phyloP scores from a whole-genome alignment of 2,888 invertebrate species.

The Alitta virens region DNA sequence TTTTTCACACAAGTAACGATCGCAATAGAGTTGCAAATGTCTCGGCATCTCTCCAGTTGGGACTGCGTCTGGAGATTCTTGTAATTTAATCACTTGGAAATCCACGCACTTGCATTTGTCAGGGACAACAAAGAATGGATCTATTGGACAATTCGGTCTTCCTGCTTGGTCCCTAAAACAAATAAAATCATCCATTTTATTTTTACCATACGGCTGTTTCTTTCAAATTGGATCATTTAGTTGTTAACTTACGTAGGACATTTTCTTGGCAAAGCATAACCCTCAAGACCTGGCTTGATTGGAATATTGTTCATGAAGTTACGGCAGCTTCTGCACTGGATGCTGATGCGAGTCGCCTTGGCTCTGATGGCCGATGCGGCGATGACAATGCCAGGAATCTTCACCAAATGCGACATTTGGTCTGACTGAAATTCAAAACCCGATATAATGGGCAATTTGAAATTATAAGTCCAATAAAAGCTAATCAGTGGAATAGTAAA shows the following conservation, averaged over 20 bases:
- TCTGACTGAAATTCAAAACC: conserved; percentile 74
- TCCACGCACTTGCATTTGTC: conserved; percentile 97
- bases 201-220: no score
- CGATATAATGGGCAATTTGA: no score
- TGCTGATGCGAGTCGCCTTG: conserved; percentile 91
- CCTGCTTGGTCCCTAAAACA: conserved; percentile 82
- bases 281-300: conserved; percentile 93
- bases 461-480: no score
- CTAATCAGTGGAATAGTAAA: no score
- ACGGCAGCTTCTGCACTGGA: conserved; percentile 92
- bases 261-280: conserved; percentile 89
- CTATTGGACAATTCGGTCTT: conserved; percentile 87
- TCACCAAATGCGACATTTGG: conserved; percentile 86
- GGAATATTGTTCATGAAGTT: conserved; percentile 84
- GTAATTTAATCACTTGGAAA: conserved; percentile 95
- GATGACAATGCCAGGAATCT: conserved; percentile 93
- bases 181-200: no score
- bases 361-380: conserved; percentile 91
- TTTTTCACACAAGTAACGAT: conserved; percentile 87
- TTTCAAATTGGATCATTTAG: no score
- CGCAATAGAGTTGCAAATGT: conserved; percentile 90
- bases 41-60: conserved; percentile 98
- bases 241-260: conserved; percentile 89
- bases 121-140: conserved; percentile 97
- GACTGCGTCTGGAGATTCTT: conserved; percentile 90